Evolutionary conservation across 2,888 invertebrate species (phyloP), one percentile per base, ranked within the genome.

Genomic region (Aleiodes testaceus): DNA sequence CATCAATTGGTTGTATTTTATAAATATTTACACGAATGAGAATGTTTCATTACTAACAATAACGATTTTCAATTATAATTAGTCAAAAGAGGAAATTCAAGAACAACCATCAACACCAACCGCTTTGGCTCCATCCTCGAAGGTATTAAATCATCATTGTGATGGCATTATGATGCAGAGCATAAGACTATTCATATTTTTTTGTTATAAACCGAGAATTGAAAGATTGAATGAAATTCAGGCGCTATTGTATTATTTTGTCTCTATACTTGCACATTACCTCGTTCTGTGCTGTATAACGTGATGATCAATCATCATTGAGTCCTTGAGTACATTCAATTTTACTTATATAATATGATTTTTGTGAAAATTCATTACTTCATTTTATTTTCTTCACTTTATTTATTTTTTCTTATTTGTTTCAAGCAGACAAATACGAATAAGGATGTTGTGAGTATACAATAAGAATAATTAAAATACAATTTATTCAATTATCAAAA

Each of bases 51-150:
- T 16, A 63, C 42, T 49, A 65, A 66, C 66, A 63, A 45, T n/a
- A n/a, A n/a, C 5, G 7, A 3, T 66, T 22, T 26, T 42, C 63
- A 72, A 68, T 66, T 68, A 66, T 72, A 55, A 70, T 50, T 76
- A 87, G 85, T 81, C 85, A 7, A 84, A 75, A 75, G 83, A 81
- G 18, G 82, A 84, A 50, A 81, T 83, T 70, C 82, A 83, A 75
- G 85, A 86, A 66, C 82, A 83, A 68, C 79, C 80, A 42, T 73
- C 84, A 2, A 84, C 85, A 44, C 85, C 85, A 9, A 83, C 85
- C 20, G 83, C 83, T 6, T 72, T 84, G 50, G 75, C 84, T 45
- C 82, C 82, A n/a, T 69, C 80, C 3, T 75, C 81, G n/a, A 84
- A 85, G 86, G 86, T 87, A 84, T 26, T 0, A 4, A 20, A 18